phyloP scores from a whole-genome alignment of 2,797 vertebrate species.

The Rhinogobio ventralis region DNA sequence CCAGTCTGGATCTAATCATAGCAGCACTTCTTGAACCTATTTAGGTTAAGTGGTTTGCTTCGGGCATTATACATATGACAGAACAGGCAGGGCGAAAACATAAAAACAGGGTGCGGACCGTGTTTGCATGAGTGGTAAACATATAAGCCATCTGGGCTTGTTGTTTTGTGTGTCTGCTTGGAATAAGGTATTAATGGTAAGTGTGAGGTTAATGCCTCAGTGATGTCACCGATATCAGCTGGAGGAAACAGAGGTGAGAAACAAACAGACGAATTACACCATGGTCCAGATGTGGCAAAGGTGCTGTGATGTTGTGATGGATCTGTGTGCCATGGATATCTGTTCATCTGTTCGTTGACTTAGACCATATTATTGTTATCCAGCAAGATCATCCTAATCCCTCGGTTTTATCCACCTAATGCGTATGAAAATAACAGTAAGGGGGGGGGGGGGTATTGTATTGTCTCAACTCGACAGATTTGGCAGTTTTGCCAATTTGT shows the following conservation, averaged over 20 bases:
- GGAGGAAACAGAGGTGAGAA: slow-evolving; percentile 70
- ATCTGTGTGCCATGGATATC: slow-evolving; percentile 34
- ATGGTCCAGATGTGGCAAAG: slow-evolving; percentile 63
- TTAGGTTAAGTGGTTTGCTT: slow-evolving; percentile 54
- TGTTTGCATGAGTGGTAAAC: slow-evolving; percentile 39
- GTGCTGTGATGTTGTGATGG: slow-evolving; percentile 59
- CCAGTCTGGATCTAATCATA: slow-evolving; percentile 39
- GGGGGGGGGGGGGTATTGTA: slow-evolving; percentile 52
- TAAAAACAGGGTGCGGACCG: slow-evolving; percentile 10
- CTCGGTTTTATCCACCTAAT: slow-evolving; percentile 61
- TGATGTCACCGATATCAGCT: slow-evolving; percentile 76
- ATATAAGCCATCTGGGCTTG: slow-evolving; percentile 70
- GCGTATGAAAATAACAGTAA: slow-evolving; percentile 62
- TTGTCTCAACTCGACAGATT: neutral
- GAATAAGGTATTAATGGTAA: slow-evolving; percentile 67
- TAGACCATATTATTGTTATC: slow-evolving; percentile 72
- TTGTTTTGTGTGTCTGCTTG: slow-evolving; percentile 67
- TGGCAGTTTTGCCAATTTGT: too few species aligned
- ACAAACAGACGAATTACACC: slow-evolving; percentile 73
- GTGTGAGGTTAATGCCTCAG: slow-evolving; percentile 69
- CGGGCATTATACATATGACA: slow-evolving; percentile 17
- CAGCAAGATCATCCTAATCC: slow-evolving; percentile 72
- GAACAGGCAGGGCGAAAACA: neutral
- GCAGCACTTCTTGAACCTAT: slow-evolving; percentile 48
- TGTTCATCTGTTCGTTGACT: slow-evolving; percentile 62